Evolutionary conservation across 2,888 invertebrate genomes (phyloP), one percentile per base, ranked within the genome.

Genomic region (Mythimna lalbum): DNA sequence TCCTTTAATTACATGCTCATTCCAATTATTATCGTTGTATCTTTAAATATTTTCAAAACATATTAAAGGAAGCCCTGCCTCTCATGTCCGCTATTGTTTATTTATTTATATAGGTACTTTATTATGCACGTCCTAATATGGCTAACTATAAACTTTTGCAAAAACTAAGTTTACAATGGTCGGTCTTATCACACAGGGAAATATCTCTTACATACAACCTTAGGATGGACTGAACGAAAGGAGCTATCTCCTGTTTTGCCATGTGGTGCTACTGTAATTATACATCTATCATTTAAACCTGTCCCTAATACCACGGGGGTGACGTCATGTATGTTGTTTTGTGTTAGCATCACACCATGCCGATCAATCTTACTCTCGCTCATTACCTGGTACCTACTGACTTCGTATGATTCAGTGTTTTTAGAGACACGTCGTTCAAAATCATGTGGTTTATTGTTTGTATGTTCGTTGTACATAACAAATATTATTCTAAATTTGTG

Each of bases 271-370:
- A 50, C 50, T 69, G 39, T 57, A n/a, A n/a, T 69, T 69, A 31
- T 39, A 69, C 47, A 50, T 69, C 14, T 69, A 56, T 56, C 69
- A 69, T 56, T 56, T 10, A 33, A 56, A 56, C 49, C 49, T 57
- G 49, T 49, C 21, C 12, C 36, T 67, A 31, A 56, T 17, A 49
- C 14, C 36, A 21, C 21, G 6, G 21, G 19, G 49, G 14, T 69
- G 31, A 56, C 27, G 36, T 14, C 27, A 19, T n/a, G 10, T 19
- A 9, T 14, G 10, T 49, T n/a, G 31, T 65, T 43, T 14, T 33
- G n/a, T 17, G 43, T 21, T n/a, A 27, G 5, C 17, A 47, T 49
- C 55, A 68, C 39, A 31, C 49, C 21, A 36, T 56, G 9, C n/a
- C 23, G 33, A 69, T 68, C 53, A 36, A 68, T 68, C 33, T 69